These are phyloP conservation scores for Prionailurus bengalensis DNA, from an alignment of 2,113 vertebrate genomes.

Conservation along the genomic window DNA sequence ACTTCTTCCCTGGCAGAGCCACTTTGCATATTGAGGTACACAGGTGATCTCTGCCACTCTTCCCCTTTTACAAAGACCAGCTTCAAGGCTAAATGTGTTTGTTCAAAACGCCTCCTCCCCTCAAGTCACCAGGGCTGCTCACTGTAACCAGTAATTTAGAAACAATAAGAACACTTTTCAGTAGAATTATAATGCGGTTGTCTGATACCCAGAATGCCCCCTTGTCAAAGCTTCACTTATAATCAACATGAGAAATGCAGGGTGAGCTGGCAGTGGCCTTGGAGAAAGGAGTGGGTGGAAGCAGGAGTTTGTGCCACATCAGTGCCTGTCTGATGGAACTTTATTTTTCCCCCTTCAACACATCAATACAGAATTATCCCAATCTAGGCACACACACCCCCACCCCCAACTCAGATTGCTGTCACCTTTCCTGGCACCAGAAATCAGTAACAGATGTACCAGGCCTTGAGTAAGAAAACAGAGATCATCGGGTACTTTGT, in stretches of 20 bases:
- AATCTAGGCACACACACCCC: background rate
- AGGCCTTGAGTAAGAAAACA: conserved; percentile 58
- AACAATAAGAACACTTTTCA: conserved; percentile 81
- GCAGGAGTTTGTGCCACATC: background rate
- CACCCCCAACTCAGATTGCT: background rate
- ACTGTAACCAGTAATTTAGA: conserved; percentile 79
- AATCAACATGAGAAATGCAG: conserved; percentile 67
- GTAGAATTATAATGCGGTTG: conserved; percentile 79
- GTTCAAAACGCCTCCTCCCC: conserved; percentile 47
- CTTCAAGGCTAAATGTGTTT: conserved; percentile 25
- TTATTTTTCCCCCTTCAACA: conserved; percentile 18
- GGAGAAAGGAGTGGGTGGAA: background rate
- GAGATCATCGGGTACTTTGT: conserved; percentile 45
- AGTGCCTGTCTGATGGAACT: conserved; percentile 58
- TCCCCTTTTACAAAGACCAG: background rate
- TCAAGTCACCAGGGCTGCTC: conserved; percentile 70
- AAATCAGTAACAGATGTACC: conserved; percentile 70
- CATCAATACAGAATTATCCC: conserved; percentile 49
- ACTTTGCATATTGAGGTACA: conserved; percentile 26
- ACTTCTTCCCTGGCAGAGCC: conserved; percentile 34
- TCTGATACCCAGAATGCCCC: conserved; percentile 73
- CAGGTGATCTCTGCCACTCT: conserved; percentile 24
- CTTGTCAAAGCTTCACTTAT: conserved; percentile 70
- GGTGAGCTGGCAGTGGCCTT: conserved; percentile 63
- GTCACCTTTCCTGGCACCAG: conserved; percentile 70